Conservation (phyloP, 2,113 vertebrate species). For the Pheucticus melanocephalus region DNA sequence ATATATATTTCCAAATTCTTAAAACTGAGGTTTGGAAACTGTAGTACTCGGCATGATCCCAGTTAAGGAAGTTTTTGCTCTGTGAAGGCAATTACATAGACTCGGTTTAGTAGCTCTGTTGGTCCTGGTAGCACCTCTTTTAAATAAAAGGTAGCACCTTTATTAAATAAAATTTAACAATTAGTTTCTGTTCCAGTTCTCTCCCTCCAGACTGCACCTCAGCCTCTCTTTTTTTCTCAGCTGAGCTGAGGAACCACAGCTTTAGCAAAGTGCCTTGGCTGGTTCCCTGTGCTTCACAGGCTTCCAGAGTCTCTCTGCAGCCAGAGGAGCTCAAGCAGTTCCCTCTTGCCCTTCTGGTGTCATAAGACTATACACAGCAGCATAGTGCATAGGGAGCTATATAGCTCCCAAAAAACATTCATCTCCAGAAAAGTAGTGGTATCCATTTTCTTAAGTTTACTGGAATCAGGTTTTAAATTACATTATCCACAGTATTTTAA, state of each 20-base stretch:
- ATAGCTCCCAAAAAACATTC: neutral
- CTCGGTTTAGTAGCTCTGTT: neutral
- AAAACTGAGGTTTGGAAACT: accelerated
- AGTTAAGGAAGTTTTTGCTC: neutral
- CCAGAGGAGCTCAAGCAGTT: neutral
- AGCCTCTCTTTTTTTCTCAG: neutral
- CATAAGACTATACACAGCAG: neutral
- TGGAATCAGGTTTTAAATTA: neutral
- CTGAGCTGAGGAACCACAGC: neutral
- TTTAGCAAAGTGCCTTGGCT: neutral
- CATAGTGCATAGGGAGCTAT: neutral
- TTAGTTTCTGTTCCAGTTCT: neutral
- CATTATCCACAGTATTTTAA: neutral
- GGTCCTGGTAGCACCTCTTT: neutral
- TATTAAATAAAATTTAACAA: neutral
- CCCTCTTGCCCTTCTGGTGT: neutral
- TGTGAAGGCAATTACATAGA: neutral
- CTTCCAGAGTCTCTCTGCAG: neutral
- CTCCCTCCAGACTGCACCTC: neutral
- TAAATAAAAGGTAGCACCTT: too few relatives aligned
- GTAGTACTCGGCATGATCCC: neutral
- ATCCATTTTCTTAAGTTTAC: neutral
- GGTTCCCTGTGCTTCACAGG: neutral
- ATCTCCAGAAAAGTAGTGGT: neutral
- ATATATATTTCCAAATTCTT: neutral